These are phyloP conservation scores for Campylomormyrus tamandua DNA, from an alignment of 2,113 vertebrate species.

Conservation along the genomic window DNA sequence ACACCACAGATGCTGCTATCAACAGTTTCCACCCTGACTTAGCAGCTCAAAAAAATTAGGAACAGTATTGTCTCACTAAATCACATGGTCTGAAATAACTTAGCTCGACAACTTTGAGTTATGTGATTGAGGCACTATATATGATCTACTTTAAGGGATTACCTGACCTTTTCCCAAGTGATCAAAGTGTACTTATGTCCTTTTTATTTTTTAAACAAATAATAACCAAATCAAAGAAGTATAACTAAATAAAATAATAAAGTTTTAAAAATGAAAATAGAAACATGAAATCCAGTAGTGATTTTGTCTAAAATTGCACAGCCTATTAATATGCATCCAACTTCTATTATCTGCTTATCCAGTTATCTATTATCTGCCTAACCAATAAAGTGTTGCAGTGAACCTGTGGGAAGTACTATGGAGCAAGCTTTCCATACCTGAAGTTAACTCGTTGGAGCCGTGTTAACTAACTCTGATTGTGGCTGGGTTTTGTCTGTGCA, in stretches of 20 bases:
- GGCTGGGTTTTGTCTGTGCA: background rate
- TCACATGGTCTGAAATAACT: background rate
- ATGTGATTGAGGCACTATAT: background rate
- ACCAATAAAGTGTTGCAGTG: background rate
- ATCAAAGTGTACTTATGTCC: background rate
- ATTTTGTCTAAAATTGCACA: background rate
- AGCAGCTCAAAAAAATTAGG: background rate
- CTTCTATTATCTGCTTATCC: background rate
- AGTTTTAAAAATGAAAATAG: no score
- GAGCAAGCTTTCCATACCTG: background rate
- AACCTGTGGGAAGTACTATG: background rate
- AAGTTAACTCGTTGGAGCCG: background rate
- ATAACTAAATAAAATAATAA: no score
- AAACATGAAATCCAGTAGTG: no score
- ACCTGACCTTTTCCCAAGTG: background rate
- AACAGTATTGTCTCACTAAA: background rate
- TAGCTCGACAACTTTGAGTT: background rate
- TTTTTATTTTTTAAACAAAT: background rate
- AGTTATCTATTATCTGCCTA: no score
- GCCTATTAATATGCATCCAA: background rate
- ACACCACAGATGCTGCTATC: background rate
- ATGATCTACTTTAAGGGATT: background rate
- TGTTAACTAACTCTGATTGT: background rate
- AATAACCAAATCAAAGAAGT: background rate
- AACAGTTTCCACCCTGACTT: background rate